Evolutionary conservation across 2,797 vertebrate species (phyloP), one percentile per base, ranked within the genome.

Genomic region (Melanotaenia trifasciata): DNA sequence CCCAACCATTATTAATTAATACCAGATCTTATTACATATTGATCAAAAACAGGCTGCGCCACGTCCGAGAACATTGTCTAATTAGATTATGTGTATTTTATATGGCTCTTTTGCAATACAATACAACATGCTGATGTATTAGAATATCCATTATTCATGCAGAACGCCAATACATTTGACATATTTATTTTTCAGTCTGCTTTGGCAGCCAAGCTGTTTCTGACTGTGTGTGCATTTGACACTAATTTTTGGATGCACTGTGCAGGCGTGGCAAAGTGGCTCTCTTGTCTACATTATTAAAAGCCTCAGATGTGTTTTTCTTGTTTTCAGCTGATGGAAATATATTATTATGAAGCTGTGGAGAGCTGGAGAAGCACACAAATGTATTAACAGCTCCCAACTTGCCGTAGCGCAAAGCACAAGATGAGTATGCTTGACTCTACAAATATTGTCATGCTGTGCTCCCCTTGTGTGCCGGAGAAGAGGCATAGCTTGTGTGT

Each of bases 201-300:
- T 56, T 81, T 85, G 80, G 84, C 58, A 76, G 82, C 78, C 78
- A 78, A 86, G 88, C 88, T 80, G 74, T 90, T 63, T 73, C 43
- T 87, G 70, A 76, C 88, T 89, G 91, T 84, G 80, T 85, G 79
- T 87, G 83, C 77, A 32, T 89, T 87, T 91, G 85, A 89, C 86
- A 86, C 84, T 72, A 77, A 83, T 89, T 89, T 90, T 87, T 82
- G 68, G 85, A 85, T 87, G 81, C 83, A 83, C 83, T 90, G 88
- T 90, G 82, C 83, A 74, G 84, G 80, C 84, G 83, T 83, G 82
- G 87, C 83, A 89, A 90, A 88, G 87, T 91, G 89, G 87, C 87
- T 87, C 70, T 60, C 67, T 79, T 86, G 87, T 91, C 89, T 94
- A 89, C 94, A 94, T 94, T 94, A 94, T 94, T 94, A 92, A 95